Evolutionary conservation across 35 echinoderm and acorn worm genomes (phyloP), one percentile per base, ranked within the genome.

Genomic region (Stichopus chloronotus): DNA sequence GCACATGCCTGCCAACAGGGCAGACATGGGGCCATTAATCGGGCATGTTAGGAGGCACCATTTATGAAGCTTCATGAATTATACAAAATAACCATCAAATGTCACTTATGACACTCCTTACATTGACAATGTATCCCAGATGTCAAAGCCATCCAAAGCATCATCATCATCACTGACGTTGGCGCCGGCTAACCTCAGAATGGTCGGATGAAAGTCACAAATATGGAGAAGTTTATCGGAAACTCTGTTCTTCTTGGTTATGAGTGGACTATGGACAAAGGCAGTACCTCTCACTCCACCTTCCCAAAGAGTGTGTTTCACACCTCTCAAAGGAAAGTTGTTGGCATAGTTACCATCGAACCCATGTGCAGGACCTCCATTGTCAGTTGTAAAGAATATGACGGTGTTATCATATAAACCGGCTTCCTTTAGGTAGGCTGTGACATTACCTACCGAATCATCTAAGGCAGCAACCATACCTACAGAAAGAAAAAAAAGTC

Each of bases 381-480:
- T 98, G 68, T 98, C 97, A 19, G 97, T 98, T 0, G 97, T 92
- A 65, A 98, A 98, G 16, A 98, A 78, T 81, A 98, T 98, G 53
- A 98, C 78, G 43, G 94, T 94, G 93, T 98, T 94, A 60, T 96
- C 60, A 52, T 94, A 98, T 14, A 98, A 72, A 8, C 95, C 91
- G 10, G 90, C 85, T 20, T 96, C 93, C 84, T 98, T 98, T 23
- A 98, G 72, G 5, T 91, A 83, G 43, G 59, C 53, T 6, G 97
- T 98, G n/a, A 98, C 87, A 61, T 96, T 98, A 5, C 97, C 97
- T 16, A 98, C 87, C 19, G 93, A 94, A 59, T 98, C 97, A 87
- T 98, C 97, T 59, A 98, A 78, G 7, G 95, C 97, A 84, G 97
- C 90, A 8, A 96, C 97, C 97, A 98, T 98, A 23, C 92, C 97